Evolutionary conservation across 2,888 invertebrate genomes (phyloP).

Genomic region (Pachymerium ferrugineum): DNA sequence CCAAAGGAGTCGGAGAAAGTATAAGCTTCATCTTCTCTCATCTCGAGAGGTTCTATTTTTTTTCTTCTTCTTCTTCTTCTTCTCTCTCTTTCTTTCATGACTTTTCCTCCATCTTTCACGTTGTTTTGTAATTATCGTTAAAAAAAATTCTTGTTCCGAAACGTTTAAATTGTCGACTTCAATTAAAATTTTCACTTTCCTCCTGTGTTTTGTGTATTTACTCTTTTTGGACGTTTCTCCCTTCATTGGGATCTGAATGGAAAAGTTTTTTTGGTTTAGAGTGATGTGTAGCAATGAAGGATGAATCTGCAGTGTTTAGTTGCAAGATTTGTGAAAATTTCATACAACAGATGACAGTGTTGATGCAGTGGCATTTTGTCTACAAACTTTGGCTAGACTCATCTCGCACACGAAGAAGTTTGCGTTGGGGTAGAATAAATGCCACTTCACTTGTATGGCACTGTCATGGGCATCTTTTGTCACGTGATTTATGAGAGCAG

Average conservation of each 20-base stretch:
- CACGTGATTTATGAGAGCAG: conserved; percentile 14
- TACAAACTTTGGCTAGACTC: conserved; percentile 1
- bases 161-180: too few relatives aligned
- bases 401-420: background rate
- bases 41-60: background rate
- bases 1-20: background rate
- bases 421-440: background rate
- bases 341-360: conserved; percentile 1
- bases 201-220: too few relatives aligned
- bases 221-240: too few relatives aligned
- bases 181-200: too few relatives aligned
- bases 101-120: too few relatives aligned
- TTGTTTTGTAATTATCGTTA: too few relatives aligned
- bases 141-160: too few relatives aligned
- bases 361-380: background rate
- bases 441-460: conserved; percentile 1
- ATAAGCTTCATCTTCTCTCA: background rate
- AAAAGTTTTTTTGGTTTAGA: too few relatives aligned
- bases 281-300: too few relatives aligned
- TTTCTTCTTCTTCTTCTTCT: background rate
- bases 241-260: too few relatives aligned
- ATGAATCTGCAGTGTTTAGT: background rate
- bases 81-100: background rate
- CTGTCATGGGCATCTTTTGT: conserved; percentile 13
- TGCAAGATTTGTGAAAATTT: background rate